Percentiles rank a stretch among this genome's conserved stretches.
phyloP scores from a whole-genome alignment of 2,888 invertebrate species.

The Strigamia maritima region DNA sequence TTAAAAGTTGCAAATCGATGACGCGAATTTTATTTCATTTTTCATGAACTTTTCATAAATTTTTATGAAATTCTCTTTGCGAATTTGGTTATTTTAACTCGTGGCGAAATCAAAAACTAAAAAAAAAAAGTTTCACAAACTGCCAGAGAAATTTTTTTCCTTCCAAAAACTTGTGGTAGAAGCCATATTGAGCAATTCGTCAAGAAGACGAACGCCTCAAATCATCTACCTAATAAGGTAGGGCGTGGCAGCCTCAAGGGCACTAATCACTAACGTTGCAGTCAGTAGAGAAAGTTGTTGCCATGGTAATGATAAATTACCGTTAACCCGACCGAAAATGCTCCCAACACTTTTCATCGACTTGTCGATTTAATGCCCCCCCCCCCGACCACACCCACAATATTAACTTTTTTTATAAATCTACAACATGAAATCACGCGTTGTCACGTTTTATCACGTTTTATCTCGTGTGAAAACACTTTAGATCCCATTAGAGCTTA shows the following conservation, averaged over 20 bases:
- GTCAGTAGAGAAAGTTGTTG: not conserved
- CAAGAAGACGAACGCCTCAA: not conserved
- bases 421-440: not conserved
- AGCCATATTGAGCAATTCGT: not conserved
- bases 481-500: no score
- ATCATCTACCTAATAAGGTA: not conserved
- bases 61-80: no score
- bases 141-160: no score
- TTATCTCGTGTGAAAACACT: no score
- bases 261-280: conserved; percentile 1
- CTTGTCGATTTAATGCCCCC: not conserved
- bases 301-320: conserved; percentile 20
- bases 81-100: no score
- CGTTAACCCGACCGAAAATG: not conserved
- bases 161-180: not conserved
- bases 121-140: not conserved
- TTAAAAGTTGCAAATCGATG: no score
- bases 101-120: not conserved
- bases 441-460: no score
- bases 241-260: not conserved
- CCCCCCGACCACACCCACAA: no score
- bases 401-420: no score
- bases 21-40: no score
- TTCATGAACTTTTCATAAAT: no score
- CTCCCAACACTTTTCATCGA: not conserved